Conservation (phyloP, 2,888 invertebrate species). For the Lepeophtheirus nordmannii region DNA sequence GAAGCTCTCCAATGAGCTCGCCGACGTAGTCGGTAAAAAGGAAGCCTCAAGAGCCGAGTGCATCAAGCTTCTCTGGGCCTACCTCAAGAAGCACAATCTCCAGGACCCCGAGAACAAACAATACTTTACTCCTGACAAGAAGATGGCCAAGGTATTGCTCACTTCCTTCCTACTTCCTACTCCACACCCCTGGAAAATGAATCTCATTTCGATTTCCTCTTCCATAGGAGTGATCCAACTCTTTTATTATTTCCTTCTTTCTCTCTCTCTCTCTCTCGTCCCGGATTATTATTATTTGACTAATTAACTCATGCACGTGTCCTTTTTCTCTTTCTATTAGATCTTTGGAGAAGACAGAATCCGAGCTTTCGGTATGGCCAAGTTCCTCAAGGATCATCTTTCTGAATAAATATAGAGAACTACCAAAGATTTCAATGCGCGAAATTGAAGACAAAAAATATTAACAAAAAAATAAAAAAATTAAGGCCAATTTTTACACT, state of each 20-base stretch:
- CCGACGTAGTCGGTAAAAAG: conserved; percentile 65
- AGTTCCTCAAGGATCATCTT: conserved; percentile 10
- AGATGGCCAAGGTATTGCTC: conserved; percentile 21
- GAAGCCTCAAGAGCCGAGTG: conserved; percentile 73
- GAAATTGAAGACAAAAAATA: too few species aligned
- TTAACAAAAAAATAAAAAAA: neutral
- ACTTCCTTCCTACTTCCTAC: too few species aligned
- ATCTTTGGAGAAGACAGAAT: conserved; percentile 20
- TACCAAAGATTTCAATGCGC: too few species aligned
- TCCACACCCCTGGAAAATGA: too few species aligned
- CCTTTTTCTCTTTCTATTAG: neutral
- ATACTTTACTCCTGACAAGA: conserved; percentile 46
- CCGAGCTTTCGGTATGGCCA: conserved; percentile 17
- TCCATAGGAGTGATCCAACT: neutral
- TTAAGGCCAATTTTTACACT: neutral
- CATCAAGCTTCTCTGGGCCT: conserved; percentile 73
- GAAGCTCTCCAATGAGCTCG: conserved; percentile 65
- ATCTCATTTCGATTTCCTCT: too few species aligned
- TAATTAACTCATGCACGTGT: too few species aligned
- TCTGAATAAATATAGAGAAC: neutral
- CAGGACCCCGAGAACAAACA: conserved; percentile 85
- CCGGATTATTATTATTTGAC: too few species aligned
- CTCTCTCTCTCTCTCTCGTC: neutral
- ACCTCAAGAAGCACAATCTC: conserved; percentile 71
- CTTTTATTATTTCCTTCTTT: neutral